Evolutionary conservation across 2,113 vertebrate genomes (phyloP).

Genomic region (Planiliza haematocheilus): DNA sequence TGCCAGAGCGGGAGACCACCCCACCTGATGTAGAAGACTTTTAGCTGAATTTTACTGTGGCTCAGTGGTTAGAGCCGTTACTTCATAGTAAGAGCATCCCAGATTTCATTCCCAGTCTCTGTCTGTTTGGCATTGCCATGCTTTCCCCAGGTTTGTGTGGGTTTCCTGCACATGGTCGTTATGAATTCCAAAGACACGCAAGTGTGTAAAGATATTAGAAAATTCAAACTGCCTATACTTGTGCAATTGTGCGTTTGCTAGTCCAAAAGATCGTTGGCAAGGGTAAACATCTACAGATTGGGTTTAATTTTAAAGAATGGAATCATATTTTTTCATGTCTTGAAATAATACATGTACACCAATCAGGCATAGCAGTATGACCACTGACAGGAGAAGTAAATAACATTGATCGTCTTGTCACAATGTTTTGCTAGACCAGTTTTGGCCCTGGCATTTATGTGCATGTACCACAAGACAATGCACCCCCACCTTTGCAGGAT

Average conservation of each 20-base stretch:
- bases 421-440: too few species aligned
- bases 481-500: too few species aligned
- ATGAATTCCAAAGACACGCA: background rate
- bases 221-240: background rate
- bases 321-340: background rate
- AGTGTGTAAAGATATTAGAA: background rate
- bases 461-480: too few species aligned
- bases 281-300: background rate
- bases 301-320: background rate
- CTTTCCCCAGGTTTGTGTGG: background rate
- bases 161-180: background rate
- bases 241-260: too few species aligned
- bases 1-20: slow-evolving; percentile 44
- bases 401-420: too few species aligned
- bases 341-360: too few species aligned
- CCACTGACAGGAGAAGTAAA: too few species aligned
- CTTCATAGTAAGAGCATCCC: background rate
- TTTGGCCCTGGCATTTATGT: too few species aligned
- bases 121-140: slow-evolving; percentile 4
- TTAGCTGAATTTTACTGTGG: slow-evolving; percentile 46
- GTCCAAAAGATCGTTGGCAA: background rate
- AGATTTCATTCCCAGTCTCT: slow-evolving; percentile 11
- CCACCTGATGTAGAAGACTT: slow-evolving; percentile 24
- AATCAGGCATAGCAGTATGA: too few species aligned
- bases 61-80: slow-evolving; percentile 29